Base-by-base conservation (phyloP, 2,888 invertebrate species). In the Yponomeuta malinellus region DNA sequence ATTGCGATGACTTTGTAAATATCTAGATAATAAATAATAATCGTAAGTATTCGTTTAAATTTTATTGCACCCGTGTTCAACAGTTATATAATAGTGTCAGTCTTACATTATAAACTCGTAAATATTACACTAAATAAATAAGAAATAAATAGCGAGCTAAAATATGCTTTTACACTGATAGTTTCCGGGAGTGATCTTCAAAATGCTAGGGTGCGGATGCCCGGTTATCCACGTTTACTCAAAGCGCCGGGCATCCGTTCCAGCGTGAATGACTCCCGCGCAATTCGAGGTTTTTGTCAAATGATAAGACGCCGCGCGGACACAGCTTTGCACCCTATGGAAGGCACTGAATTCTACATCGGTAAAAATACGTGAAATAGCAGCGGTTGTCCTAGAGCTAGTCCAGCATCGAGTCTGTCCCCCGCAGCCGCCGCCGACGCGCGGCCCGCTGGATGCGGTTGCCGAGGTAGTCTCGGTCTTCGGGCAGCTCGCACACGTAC, bases 401-500 rank as follows among this genome's bases (percentile, higher is more conserved):
- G 33, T 33, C 23, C 63, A 10, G 48, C 37, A 68, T 71, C 15
- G 69, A 12, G 23, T n/a, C 63, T 63, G n/a, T n/a, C 37, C 10
- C 9, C 63, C 8, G 3, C 33, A 5, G 33, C 1, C 33, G 1
- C 33, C 3, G 33, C 33, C 84, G 81, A 63, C 88, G 83, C 0
- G 93, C 87, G 59, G 91, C 92, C 69, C 93, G 85, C 74, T 90
- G 87, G 64, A 95, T 93, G 80, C 95, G 94, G 79, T 95, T 95
- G 78, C 93, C 92, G 48, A 95, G 85, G 15, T 89, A 78, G 80
- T 88, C 88, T 73, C 89, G 93, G 77, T 95, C 94, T 43, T 93
- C 92, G 12, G 93, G 87, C 85, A 93, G 85, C 89, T 97, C 95
- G 81, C 97, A 97, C 70, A 96, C 93, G 81, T 94, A 96, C 76